Percentiles rank a stretch among this genome's conserved stretches.
Evolutionary conservation across 2,113 vertebrate species (phyloP).

Genomic region (Ophthalmolycus amberensis): DNA sequence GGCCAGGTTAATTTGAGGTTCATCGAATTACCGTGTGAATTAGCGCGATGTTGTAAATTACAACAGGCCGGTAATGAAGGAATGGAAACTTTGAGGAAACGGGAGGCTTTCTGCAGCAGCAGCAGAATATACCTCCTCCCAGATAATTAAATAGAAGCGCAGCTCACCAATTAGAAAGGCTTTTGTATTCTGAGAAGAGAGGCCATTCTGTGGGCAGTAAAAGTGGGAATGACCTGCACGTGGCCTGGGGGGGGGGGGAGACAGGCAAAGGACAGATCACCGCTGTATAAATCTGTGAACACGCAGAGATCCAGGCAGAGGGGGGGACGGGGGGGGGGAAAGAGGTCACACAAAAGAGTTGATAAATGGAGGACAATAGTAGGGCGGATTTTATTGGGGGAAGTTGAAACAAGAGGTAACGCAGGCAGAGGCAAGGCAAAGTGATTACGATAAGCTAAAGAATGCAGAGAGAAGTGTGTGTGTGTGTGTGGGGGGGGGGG

Average conservation of each 20-base stretch:
- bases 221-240: neutral
- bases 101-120: conserved; percentile 56
- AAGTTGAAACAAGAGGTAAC: conserved; percentile 35
- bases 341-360: conserved; percentile 19
- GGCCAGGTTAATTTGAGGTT: conserved; percentile 82
- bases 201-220: conserved; percentile 4
- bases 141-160: conserved; percentile 74
- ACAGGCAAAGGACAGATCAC: conserved; percentile 10
- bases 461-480: conserved; percentile 29
- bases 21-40: conserved; percentile 80
- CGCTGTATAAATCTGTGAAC: conserved; percentile 5
- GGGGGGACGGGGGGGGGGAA: neutral
- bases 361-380: conserved; percentile 49
- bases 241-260: neutral
- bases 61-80: conserved; percentile 61
- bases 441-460: conserved; percentile 35
- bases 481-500: neutral
- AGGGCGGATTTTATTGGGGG: conserved; percentile 50
- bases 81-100: conserved; percentile 59
- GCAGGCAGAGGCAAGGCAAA: conserved; percentile 15
- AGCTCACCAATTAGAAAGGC: conserved; percentile 63
- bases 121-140: conserved; percentile 59
- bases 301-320: neutral
- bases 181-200: conserved; percentile 47
- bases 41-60: conserved; percentile 76